A percentile compares a stretch with the other conserved stretches of the same genome.
These are phyloP conservation scores for Automeris io DNA, from an alignment of 2,888 invertebrate genomes.

Conservation along the genomic window DNA sequence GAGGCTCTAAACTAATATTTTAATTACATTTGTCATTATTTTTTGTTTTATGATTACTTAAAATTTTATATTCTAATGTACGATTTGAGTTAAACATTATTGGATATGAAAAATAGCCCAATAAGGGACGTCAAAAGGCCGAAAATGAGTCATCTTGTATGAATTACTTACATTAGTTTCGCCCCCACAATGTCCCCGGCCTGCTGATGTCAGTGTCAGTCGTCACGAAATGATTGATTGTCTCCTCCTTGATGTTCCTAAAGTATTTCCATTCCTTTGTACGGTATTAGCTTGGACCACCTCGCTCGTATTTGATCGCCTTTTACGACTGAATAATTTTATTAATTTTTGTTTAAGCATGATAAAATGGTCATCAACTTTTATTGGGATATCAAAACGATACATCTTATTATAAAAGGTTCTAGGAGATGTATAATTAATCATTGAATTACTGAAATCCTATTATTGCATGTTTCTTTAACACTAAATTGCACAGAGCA, in stretches of 20 bases:
- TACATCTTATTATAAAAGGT: no score
- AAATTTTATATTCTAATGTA: no score
- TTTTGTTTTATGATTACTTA: no score
- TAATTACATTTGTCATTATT: no score
- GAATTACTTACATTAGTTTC: constrained; percentile 1
- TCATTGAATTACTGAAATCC: no score
- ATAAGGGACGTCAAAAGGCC: neutral
- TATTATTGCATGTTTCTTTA: no score
- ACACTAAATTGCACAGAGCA: no score
- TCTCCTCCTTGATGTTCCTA: constrained; percentile 31
- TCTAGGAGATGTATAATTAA: no score
- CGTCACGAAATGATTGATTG: constrained; percentile 40
- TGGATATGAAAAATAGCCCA: neutral
- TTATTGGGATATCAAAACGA: constrained; percentile 35
- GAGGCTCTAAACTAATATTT: no score
- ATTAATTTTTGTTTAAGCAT: constrained; percentile 34
- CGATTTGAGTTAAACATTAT: neutral
- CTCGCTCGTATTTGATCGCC: constrained; percentile 37
- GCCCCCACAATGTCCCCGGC: neutral
- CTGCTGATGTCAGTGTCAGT: constrained; percentile 9
- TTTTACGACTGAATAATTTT: constrained; percentile 49
- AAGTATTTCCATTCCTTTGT: constrained; percentile 39
- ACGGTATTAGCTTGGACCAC: constrained; percentile 35
- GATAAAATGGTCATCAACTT: constrained; percentile 31
- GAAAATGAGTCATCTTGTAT: neutral